A percentile compares a stretch with the other conserved stretches of the same genome.
Conservation (phyloP, 2,113 vertebrate genomes). For the Ornithorhynchus anatinus region DNA sequence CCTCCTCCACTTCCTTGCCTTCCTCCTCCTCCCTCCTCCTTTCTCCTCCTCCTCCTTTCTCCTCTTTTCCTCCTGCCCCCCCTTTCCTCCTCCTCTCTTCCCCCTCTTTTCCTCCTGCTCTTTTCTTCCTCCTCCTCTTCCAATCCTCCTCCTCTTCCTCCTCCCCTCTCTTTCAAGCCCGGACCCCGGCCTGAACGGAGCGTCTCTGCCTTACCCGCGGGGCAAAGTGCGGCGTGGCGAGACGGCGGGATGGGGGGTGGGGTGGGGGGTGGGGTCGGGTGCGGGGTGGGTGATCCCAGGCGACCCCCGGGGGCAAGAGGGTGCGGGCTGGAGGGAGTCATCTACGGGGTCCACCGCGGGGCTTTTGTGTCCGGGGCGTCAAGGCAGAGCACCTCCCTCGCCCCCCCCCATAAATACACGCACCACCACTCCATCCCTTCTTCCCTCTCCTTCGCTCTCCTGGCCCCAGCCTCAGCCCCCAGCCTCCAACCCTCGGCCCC, state of each 20-base stretch:
- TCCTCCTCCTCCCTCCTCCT: background rate
- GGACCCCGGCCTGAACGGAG: background rate
- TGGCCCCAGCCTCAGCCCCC: slow-evolving; percentile 21
- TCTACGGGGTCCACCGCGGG: slow-evolving; percentile 36
- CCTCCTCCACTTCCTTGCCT: slow-evolving; percentile 52
- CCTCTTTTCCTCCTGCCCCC: background rate
- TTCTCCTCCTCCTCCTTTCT: background rate
- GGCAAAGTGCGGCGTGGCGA: background rate
- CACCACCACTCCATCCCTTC: too few species aligned
- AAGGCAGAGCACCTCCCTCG: too few species aligned
- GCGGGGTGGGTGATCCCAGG: slow-evolving; percentile 4
- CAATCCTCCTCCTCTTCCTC: background rate
- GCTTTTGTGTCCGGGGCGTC: slow-evolving; percentile 32
- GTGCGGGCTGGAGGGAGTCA: slow-evolving; percentile 19
- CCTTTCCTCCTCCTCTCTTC: background rate
- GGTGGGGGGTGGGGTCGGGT: background rate
- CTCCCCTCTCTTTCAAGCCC: slow-evolving; percentile 17
- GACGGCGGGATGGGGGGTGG: background rate
- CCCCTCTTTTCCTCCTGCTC: background rate
- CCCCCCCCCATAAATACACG: too few species aligned
- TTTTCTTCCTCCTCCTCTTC: background rate
- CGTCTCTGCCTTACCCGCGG: background rate
- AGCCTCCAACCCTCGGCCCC: background rate
- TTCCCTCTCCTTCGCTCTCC: too few species aligned
- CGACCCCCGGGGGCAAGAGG: slow-evolving; percentile 5